Base-by-base conservation (phyloP, 2,888 invertebrate genomes). In the Limenitis camilla region DNA sequence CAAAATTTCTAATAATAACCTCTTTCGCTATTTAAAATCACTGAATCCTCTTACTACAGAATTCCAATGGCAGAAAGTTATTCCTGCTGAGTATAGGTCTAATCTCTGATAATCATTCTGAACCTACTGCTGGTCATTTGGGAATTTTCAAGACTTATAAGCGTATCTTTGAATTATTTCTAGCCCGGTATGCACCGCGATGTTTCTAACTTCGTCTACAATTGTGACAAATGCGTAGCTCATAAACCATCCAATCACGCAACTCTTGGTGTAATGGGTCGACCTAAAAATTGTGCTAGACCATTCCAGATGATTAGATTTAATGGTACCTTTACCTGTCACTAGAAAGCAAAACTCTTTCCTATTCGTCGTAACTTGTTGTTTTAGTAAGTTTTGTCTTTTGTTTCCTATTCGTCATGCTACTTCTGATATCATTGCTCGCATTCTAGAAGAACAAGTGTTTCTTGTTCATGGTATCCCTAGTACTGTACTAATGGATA, bases 81-180 rank as follows among this genome's bases (percentile, higher is more conserved):
- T 62, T 32, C 61, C 61, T 1, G 49, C 28, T 11, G 60, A 63
- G 39, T n/a, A n/a, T 11, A 50, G 52, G 19, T 28, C 10, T 9
- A 28, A 40, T 58, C 7, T 8, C 6, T 7, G 11, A 60, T 33
- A 57, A 57, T 38, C 59, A 49, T 51, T 42, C 47, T 43, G 55
- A 47, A 6, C 58, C 52, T 53, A 43, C 48, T 40, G 7, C 52
- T 30, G 47, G 54, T 36, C 53, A 58, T 49, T 27, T 52, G n/a
- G 53, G 64, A 2, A 59, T 62, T 28, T 60, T 60, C 44, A 64
- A 65, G 53, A 66, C 63, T 1, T 59, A 61, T 33, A 58, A 57
- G 19, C 52, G 62, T 2, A 9, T 10, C 31, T 6, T 27, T 56
- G 29, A 40, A 29, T 5, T 57, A 51, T 31, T 59, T 35, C 27